Evolutionary conservation across 2,888 invertebrate species (phyloP).

Genomic region (Xestia rhomboidea): DNA sequence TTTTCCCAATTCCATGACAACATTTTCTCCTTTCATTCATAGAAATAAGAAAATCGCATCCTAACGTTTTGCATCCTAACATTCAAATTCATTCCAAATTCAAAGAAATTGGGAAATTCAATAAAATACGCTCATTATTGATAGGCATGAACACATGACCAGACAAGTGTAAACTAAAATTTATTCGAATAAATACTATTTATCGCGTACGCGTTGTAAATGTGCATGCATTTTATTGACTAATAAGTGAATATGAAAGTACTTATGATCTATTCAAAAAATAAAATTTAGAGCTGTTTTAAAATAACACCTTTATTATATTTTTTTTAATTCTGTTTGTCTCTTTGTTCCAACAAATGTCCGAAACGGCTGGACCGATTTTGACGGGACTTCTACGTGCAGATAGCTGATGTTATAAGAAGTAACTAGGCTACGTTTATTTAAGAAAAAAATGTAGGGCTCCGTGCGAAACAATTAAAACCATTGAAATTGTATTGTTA

Average conservation of each 20-base stretch:
- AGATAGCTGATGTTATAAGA: neutral
- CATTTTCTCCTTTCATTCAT: conserved; percentile 3
- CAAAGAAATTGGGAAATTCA: neutral
- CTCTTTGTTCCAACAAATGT: neutral
- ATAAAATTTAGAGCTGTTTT: too few species aligned
- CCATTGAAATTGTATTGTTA: neutral
- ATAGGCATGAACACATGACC: neutral
- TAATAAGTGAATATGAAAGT: neutral
- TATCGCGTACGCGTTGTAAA: neutral
- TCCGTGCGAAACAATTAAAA: neutral
- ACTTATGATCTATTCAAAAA: neutral
- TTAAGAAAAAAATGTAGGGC: too few species aligned
- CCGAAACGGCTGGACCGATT: neutral
- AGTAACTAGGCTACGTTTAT: too few species aligned
- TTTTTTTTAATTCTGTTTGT: neutral
- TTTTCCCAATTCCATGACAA: neutral
- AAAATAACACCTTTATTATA: too few species aligned
- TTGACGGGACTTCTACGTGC: neutral
- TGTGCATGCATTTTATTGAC: neutral
- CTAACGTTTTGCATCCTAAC: neutral
- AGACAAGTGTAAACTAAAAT: neutral
- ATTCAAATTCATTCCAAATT: neutral
- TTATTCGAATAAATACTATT: neutral
- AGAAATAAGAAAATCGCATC: conserved; percentile 5
- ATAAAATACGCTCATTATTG: neutral